Conservation (phyloP, 2,797 vertebrate species). For the Coreius guichenoti region DNA sequence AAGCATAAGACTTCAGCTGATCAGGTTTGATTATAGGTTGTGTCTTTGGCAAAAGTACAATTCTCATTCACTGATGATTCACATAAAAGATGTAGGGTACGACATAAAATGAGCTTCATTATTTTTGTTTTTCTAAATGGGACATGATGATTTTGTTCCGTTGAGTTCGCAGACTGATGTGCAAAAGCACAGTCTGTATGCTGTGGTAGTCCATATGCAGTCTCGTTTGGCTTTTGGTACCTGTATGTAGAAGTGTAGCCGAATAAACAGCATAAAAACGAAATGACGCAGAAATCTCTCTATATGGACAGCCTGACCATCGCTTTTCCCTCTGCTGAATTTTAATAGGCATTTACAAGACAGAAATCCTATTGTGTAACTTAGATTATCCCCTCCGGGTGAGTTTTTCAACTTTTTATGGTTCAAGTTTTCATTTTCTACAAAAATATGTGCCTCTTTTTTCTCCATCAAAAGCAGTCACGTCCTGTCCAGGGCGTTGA, state of each 20-base stretch:
- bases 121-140: background rate
- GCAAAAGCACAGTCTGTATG: too few relatives aligned
- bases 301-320: background rate
- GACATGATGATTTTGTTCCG: background rate
- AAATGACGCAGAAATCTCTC: background rate
- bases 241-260: background rate
- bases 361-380: background rate
- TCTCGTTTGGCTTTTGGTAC: conserved; percentile 13
- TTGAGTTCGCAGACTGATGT: background rate
- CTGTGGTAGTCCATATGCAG: background rate
- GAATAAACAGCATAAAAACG: background rate
- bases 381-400: conserved; percentile 11
- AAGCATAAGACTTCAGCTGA: background rate
- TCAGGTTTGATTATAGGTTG: background rate
- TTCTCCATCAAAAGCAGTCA: conserved; percentile 48
- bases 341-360: background rate
- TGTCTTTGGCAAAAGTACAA: conserved; percentile 34
- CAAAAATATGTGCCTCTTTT: conserved; percentile 71
- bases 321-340: background rate
- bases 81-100: background rate
- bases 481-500: conserved; percentile 11
- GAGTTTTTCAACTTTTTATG: conserved; percentile 52
- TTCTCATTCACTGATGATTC: conserved; percentile 19
- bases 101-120: background rate
- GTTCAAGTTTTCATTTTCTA: conserved; percentile 62